A percentile compares a stretch with the other conserved stretches of the same genome.
phyloP scores from a whole-genome alignment of 1,140 invertebrate genomes.

The Platorchestia sp. region DNA sequence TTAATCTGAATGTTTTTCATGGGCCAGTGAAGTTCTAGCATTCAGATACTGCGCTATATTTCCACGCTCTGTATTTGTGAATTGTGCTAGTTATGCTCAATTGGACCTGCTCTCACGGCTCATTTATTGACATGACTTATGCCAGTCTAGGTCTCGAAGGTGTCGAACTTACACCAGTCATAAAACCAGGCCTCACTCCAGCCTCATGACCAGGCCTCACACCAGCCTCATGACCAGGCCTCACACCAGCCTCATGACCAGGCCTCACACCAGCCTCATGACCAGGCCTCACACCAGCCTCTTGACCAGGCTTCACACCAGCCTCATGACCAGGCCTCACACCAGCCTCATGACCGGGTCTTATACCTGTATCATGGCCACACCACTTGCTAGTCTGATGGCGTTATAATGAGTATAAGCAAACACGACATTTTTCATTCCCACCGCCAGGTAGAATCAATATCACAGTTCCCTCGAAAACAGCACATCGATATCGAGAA shows the following conservation, averaged over 20 bases:
- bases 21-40: not conserved
- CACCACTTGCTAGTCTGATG: no score
- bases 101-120: not conserved
- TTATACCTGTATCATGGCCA: no score
- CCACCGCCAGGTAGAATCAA: not conserved
- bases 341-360: no score
- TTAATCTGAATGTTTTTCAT: not conserved
- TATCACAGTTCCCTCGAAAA: not conserved
- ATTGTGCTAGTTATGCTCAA: not conserved
- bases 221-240: no score
- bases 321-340: no score
- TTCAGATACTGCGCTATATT: not conserved
- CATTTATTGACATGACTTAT: not conserved
- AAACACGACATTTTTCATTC: not conserved
- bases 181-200: not conserved
- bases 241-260: no score
- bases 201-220: no score
- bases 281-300: no score
- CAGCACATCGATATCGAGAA: not conserved
- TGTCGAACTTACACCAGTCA: no score
- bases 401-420: not conserved
- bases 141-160: no score
- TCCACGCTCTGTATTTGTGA: not conserved
- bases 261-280: no score
- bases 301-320: no score